phyloP scores from a whole-genome alignment of 2,113 vertebrate genomes.

The Hucho hucho region DNA sequence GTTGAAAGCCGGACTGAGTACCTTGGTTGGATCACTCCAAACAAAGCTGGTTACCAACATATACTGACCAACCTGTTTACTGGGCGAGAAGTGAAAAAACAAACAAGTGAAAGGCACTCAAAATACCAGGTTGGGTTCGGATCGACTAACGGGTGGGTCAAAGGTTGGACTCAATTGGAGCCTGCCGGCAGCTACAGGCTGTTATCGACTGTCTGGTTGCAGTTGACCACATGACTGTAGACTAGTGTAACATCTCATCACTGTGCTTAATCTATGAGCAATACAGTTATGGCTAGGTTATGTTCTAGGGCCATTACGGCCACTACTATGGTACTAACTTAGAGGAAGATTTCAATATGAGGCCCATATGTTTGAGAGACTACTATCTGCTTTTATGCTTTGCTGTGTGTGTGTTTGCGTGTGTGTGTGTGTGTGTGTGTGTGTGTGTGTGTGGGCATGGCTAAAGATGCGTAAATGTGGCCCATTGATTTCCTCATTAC shows the following conservation, averaged over 20 bases:
- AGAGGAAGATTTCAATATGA: neutral
- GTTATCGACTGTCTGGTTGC: constrained; percentile 46
- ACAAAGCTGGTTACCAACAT: neutral
- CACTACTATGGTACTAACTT: too few relatives aligned
- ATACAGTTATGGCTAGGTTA: too few relatives aligned
- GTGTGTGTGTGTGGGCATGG: neutral
- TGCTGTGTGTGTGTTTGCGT: too few relatives aligned
- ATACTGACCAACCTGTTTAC: neutral
- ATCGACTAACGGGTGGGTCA: constrained; percentile 54
- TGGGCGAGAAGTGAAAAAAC: neutral
- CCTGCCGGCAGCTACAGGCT: constrained; percentile 54
- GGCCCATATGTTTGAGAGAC: too few relatives aligned
- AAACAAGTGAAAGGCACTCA: constrained; percentile 26
- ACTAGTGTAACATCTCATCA: constrained; percentile 12
- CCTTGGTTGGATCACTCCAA: neutral
- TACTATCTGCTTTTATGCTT: neutral
- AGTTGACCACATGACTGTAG: constrained; percentile 17
- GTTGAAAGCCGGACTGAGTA: too few relatives aligned
- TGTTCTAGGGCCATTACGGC: too few relatives aligned
- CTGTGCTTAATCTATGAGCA: too few relatives aligned
- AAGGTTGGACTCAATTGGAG: constrained; percentile 56
- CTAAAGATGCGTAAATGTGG: constrained; percentile 53
- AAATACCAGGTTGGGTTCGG: constrained; percentile 38
- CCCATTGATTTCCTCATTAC: constrained; percentile 76
- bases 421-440: too few relatives aligned